Evolutionary conservation across 2,888 invertebrate genomes (phyloP), one percentile per base, ranked within the genome.

Genomic region (Lordiphosa fenestrarum): DNA sequence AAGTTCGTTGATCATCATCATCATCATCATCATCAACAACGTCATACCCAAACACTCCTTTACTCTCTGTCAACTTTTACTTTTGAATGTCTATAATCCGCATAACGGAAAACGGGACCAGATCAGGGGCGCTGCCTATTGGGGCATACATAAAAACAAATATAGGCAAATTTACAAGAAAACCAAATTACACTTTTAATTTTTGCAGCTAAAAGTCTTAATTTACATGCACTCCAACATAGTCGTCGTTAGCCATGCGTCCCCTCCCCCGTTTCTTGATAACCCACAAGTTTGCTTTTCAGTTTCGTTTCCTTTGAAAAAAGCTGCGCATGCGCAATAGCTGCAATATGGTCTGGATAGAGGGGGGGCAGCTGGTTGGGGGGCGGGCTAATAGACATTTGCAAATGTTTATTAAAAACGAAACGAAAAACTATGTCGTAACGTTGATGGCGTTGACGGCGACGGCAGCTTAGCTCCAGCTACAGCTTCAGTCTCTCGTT

Each of bases 321-420:
- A 48, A 53, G 71, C 67, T 66, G 77, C 71, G 69, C 77, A 75
- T 75, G 80, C 67, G 66, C 76, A 69, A 63, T 33, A 9, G 13
- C 50, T 30, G 15, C 6, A 19, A 50, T 30, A 39, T 25, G 19
- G 30, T 9, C 3, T 6, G 13, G 36, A 23, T 21, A 7, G 25
- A 25, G 15, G 19, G 42, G 23, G 13, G 23, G 2, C 35, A 35
- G 13, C 23, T 36, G 41, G 12, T 23, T 21, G 53, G 38, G 33
- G 41, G 44, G 10, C 13, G 10, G 12, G 30, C 7, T 69, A 69
- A 76, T 84, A 73, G 74, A 71, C 71, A 80, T 75, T 80, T 75
- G 73, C 74, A 68, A 77, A 73, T 72, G 63, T 68, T 84, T 77
- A 80, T 72, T 81, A 81, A 80, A 78, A 80, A 80, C 76, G 80